These are phyloP conservation scores for Nycticryphes semicollaris DNA, from an alignment of 2,113 vertebrate species.

Conservation along the genomic window DNA sequence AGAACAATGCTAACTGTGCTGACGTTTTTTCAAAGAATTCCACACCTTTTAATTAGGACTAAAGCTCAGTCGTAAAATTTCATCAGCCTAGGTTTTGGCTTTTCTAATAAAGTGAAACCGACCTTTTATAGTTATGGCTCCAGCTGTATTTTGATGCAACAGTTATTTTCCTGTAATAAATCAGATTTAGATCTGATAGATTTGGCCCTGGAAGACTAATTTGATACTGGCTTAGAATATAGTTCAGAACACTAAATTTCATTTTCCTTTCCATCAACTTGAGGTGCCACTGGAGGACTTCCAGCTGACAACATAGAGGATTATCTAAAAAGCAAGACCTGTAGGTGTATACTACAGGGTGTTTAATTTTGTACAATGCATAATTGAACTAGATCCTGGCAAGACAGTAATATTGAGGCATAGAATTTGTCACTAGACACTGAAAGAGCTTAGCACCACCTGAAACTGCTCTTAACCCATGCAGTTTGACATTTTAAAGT, in stretches of 20 bases:
- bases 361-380: background rate
- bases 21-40: background rate
- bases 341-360: background rate
- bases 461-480: background rate
- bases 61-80: background rate
- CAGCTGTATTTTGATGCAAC: background rate
- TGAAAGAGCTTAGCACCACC: background rate
- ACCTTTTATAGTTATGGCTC: background rate
- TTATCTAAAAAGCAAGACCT: background rate
- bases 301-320: background rate
- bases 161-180: background rate
- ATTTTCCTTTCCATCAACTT: background rate
- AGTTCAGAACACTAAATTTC: background rate
- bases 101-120: background rate
- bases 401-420: background rate
- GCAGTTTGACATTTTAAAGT: conserved; percentile 28
- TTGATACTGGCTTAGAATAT: background rate
- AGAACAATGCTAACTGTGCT: background rate
- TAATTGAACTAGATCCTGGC: background rate
- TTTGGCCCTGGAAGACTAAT: background rate
- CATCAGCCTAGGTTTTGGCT: background rate
- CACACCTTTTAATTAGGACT: background rate
- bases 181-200: background rate
- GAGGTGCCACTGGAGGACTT: background rate
- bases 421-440: background rate